Evolutionary conservation across 92 coral and sea anemone genomes (phyloP).

Genomic region (Epizoanthus fatuus): DNA sequence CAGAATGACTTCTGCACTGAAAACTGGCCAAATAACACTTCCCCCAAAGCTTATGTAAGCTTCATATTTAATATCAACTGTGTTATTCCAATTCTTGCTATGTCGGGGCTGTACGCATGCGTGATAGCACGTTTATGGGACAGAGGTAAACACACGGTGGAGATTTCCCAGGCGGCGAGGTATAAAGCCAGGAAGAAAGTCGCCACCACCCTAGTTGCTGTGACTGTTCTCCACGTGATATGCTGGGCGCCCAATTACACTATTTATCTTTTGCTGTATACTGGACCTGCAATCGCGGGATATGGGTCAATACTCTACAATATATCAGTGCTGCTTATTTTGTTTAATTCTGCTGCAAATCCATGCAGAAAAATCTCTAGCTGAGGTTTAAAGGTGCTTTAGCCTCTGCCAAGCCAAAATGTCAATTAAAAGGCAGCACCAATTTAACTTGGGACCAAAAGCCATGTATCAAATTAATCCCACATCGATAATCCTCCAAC

Average conservation of each 20-base stretch:
- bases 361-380: no score
- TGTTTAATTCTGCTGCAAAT: conserved; percentile 80
- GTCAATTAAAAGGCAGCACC: no score
- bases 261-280: conserved; percentile 64
- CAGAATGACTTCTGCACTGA: conserved; percentile 70
- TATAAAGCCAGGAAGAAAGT: conserved; percentile 78
- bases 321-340: conserved; percentile 77
- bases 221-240: conserved; percentile 69
- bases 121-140: conserved; percentile 73
- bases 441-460: no score
- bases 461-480: no score
- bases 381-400: no score
- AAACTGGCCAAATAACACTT: conserved; percentile 68
- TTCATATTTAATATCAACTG: conserved; percentile 76
- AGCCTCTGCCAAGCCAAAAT: no score
- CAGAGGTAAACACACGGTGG: conserved; percentile 50
- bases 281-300: conserved; percentile 53
- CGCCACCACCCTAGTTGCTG: conserved; percentile 66
- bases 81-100: conserved; percentile 64
- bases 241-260: conserved; percentile 87
- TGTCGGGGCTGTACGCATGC: conserved; percentile 68
- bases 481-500: no score
- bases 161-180: conserved; percentile 72
- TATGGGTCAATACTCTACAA: conserved; percentile 81
- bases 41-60: conserved; percentile 64